Evolutionary conservation across 1,140 invertebrate genomes (phyloP).

Genomic region (Pemphigus obesinymphae): DNA sequence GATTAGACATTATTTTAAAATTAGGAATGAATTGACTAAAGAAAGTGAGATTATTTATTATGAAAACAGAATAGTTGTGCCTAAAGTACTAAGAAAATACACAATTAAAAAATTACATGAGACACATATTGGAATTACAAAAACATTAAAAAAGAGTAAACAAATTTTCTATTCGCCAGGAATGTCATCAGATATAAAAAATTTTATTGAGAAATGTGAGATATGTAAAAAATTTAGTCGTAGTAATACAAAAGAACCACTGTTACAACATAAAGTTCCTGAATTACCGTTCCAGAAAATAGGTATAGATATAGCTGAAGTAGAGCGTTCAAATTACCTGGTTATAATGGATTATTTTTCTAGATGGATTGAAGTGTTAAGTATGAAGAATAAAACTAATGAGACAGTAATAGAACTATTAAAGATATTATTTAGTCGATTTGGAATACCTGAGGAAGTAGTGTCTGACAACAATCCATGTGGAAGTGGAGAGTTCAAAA

Average conservation of each 20-base stretch:
- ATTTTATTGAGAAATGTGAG: neutral
- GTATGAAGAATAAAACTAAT: constrained; percentile 12
- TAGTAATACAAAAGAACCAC: neutral
- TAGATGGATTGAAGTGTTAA: constrained; percentile 48
- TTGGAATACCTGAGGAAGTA: no score
- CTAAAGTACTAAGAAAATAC: no score
- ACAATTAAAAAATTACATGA: no score
- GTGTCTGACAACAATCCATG: no score
- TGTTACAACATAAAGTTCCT: neutral
- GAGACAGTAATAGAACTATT: constrained; percentile 43
- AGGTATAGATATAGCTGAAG: no score
- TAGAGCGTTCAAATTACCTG: neutral
- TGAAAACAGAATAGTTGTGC: no score
- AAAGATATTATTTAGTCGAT: no score
- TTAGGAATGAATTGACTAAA: neutral
- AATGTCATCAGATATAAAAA: constrained; percentile 8
- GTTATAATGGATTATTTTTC: constrained; percentile 49
- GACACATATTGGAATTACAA: no score
- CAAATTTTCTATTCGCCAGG: constrained; percentile 34
- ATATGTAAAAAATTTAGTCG: constrained; percentile 24
- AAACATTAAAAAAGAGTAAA: no score
- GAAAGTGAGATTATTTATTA: constrained; percentile 22
- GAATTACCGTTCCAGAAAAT: no score
- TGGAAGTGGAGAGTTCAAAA: no score
- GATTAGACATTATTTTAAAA: neutral